Base-by-base conservation (phyloP, 2,797 vertebrate genomes). In the Argentina silus region DNA sequence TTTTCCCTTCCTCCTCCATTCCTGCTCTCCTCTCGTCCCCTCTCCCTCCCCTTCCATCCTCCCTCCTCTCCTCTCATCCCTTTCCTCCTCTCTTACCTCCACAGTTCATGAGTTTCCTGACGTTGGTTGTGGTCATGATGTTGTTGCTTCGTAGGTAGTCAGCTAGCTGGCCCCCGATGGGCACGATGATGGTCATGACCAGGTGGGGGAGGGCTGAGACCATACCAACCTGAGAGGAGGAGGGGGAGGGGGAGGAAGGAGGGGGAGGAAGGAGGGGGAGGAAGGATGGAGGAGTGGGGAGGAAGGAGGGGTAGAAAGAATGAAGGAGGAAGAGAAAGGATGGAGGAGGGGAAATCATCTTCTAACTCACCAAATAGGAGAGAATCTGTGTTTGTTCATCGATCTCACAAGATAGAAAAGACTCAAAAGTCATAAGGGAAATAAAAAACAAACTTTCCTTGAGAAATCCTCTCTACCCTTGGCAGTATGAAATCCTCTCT, bases 71-170 rank as follows among this genome's bases (percentile, higher is more conserved):
- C 10, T 23, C 3, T 7, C 7, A 6, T 5, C 23, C 4, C 9
- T 14, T 2, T 19, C 12, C 42, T 47, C 15, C n/a, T 12, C 0
- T 10, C 57, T 77, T 66, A 98, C 96, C 96, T 81, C 96, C 96
- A 43, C 96, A 98, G 90, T 98, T 98, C 96, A 98, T 98, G 73
- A 97, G 78, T 81, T 98, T 98, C 81, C 96, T 93, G 86, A 98
- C 96, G 3, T 96, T 96, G 2, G 96, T 98, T 63, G 96, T 98
- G 74, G 94, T 93, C 96, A 97, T 97, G 76, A 98, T 94, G 0
- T 94, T 91, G 72, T 95, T 94, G 9, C 85, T 86, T 48, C 96
- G 89, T 70, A 98, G 85, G 75, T 94, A 94, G 85, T 98, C 96
- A 0, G 96, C 96, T 11, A 98, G 75, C 88, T 97, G 96, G 1